These are phyloP conservation scores for Oryctes rhinoceros DNA, from an alignment of 1,140 invertebrate genomes.

Conservation along the genomic window DNA sequence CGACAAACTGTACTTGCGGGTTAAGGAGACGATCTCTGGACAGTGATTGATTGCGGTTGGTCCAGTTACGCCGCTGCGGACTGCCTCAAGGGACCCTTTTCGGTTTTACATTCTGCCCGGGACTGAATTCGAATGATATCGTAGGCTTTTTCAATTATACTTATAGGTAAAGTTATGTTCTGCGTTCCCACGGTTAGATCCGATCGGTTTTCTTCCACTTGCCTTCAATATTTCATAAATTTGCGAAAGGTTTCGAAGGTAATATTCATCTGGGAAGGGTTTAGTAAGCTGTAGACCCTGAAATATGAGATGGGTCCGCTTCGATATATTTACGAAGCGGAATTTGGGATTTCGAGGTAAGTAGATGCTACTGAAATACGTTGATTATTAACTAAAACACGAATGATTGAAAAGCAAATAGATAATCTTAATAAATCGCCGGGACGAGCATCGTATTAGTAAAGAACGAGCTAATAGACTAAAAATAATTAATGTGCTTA, in stretches of 20 bases:
- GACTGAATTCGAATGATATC: background rate
- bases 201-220: background rate
- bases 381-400: too few species aligned
- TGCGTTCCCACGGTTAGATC: background rate
- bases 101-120: conserved; percentile 11
- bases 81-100: background rate
- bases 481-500: too few species aligned
- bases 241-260: background rate
- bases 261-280: conserved; percentile 18
- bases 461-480: too few species aligned
- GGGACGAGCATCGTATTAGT: too few species aligned
- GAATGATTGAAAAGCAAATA: too few species aligned
- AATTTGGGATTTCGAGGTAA: too few species aligned
- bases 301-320: background rate
- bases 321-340: background rate
- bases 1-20: background rate
- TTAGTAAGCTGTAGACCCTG: background rate
- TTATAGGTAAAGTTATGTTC: background rate
- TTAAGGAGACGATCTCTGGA: conserved; percentile 10
- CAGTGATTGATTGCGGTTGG: conserved; percentile 4
- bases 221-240: background rate
- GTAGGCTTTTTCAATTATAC: conserved; percentile 11
- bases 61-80: too few species aligned
- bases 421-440: too few species aligned
- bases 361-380: too few species aligned